These are phyloP conservation scores for Hyles lineata DNA, from an alignment of 2,888 invertebrate genomes.

Conservation along the genomic window DNA sequence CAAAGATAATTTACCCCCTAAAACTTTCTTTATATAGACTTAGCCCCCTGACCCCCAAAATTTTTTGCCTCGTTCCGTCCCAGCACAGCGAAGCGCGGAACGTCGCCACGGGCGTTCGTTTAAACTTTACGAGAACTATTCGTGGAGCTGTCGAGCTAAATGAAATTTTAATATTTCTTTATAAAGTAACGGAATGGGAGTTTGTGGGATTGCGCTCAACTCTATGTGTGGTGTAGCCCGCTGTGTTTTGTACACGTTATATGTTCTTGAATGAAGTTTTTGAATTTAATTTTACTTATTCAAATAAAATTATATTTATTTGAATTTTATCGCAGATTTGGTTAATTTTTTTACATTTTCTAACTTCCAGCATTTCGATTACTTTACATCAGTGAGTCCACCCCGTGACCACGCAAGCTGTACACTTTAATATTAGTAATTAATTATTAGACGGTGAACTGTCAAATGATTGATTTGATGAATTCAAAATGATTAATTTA, in stretches of 20 bases:
- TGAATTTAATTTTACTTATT: too few species aligned
- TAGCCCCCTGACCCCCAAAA: neutral
- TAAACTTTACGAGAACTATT: constrained; percentile 38
- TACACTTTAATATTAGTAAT: too few species aligned
- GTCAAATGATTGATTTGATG: too few species aligned
- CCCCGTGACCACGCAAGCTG: too few species aligned
- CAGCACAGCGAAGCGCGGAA: constrained; percentile 16
- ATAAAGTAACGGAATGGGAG: constrained; percentile 27
- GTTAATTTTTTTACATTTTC: too few species aligned
- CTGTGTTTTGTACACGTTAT: neutral
- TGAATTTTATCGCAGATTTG: too few species aligned
- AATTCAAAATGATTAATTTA: too few species aligned
- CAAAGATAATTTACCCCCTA: neutral
- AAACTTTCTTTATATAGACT: too few species aligned
- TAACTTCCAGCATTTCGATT: too few species aligned
- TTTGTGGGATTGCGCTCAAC: constrained; percentile 1
- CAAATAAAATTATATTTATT: too few species aligned
- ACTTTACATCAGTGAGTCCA: too few species aligned
- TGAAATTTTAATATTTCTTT: constrained; percentile 31
- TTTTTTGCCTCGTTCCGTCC: neutral
- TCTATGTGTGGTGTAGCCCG: constrained; percentile 3
- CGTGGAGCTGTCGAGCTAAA: constrained; percentile 33
- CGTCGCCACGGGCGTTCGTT: constrained; percentile 32
- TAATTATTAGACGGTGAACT: too few species aligned
- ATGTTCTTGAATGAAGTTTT: neutral